These are phyloP conservation scores for Rhadinocentrus ornatus DNA, from an alignment of 2,797 vertebrate genomes.

Conservation along the genomic window DNA sequence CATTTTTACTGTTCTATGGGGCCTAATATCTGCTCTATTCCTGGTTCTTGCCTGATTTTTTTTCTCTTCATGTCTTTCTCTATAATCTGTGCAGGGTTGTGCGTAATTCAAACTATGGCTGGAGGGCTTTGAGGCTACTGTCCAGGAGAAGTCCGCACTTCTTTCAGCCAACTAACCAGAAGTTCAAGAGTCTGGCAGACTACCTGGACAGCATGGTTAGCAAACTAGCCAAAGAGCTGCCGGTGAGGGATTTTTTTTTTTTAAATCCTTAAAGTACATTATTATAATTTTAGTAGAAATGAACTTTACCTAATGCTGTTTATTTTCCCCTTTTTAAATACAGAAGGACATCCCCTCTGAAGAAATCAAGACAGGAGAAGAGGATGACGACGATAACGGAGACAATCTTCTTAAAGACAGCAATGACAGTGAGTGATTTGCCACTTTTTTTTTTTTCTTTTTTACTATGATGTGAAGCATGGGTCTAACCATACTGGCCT, in stretches of 20 bases:
- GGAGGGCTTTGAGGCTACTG: constrained; percentile 93
- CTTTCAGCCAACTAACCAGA: constrained; percentile 98
- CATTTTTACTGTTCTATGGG: no score
- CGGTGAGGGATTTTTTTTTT: constrained; percentile 82
- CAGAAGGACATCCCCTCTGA: constrained; percentile 94
- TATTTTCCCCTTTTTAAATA: not conserved
- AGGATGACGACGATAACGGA: constrained; percentile 97
- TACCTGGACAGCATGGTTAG: constrained; percentile 99
- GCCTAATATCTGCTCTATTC: not conserved
- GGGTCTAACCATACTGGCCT: not conserved
- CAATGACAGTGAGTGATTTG: constrained; percentile 92
- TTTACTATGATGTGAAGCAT: not conserved
- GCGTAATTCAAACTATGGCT: constrained; percentile 97
- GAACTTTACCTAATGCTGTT: not conserved
- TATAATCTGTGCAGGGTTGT: constrained; percentile 84
- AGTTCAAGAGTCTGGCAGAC: constrained; percentile 97
- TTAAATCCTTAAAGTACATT: not conserved
- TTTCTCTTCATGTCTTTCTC: not conserved
- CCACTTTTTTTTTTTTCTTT: not conserved
- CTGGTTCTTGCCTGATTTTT: not conserved
- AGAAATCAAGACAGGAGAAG: constrained; percentile 99
- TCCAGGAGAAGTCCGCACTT: constrained; percentile 98
- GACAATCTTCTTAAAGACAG: constrained; percentile 98
- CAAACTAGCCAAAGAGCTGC: constrained; percentile 98
- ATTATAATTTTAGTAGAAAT: not conserved